A percentile compares a stretch with the other conserved stretches of the same genome.
Conservation (phyloP, 2,888 invertebrate genomes). For the Girardia tigrina region DNA sequence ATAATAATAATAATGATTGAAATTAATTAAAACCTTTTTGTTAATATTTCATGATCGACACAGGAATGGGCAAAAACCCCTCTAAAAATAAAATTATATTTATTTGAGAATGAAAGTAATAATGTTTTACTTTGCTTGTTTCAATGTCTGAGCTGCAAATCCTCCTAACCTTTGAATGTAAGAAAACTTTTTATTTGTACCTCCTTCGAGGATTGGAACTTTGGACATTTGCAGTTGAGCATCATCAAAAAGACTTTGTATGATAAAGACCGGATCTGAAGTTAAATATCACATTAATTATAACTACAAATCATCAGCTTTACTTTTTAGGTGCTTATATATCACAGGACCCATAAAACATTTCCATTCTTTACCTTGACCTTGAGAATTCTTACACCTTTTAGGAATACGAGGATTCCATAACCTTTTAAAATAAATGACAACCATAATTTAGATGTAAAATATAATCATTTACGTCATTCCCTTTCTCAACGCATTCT, state of each 20-base stretch:
- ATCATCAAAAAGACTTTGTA: conserved; percentile 32
- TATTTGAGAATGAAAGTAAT: neutral
- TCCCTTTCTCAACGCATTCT: conserved; percentile 24
- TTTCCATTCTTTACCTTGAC: conserved; percentile 24
- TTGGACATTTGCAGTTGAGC: conserved; percentile 19
- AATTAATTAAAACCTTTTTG: no score
- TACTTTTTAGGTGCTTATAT: conserved; percentile 27
- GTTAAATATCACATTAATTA: neutral
- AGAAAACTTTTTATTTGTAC: neutral
- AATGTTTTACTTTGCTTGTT: conserved; percentile 25
- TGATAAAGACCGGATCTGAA: conserved; percentile 24
- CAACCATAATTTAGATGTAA: neutral
- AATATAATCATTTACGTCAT: conserved; percentile 32
- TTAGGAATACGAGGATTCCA: conserved; percentile 32
- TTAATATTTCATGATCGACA: conserved; percentile 26
- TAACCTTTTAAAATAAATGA: neutral
- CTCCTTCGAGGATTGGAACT: conserved; percentile 29
- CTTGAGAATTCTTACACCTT: conserved; percentile 23
- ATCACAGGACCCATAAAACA: conserved; percentile 32
- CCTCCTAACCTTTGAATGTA: conserved; percentile 1
- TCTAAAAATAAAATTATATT: neutral
- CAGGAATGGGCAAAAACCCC: conserved; percentile 25
- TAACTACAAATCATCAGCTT: neutral
- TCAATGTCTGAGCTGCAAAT: neutral
- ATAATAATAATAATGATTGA: no score